Base-by-base conservation (phyloP, 2,113 vertebrate species). In the Pseudorasbora parva region DNA sequence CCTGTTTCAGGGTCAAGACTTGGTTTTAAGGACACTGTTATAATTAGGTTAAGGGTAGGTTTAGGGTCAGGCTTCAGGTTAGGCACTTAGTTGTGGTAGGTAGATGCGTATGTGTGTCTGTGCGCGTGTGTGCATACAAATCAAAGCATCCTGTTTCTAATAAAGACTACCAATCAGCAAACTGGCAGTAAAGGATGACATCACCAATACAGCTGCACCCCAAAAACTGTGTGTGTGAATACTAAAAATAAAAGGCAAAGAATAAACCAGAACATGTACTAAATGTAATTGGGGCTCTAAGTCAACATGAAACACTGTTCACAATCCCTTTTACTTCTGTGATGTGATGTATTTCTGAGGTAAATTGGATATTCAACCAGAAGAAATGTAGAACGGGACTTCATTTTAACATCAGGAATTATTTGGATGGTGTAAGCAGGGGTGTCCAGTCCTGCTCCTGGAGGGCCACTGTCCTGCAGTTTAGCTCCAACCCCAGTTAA, bases 101-200 rank as follows among this genome's bases (percentile, higher is more conserved):
- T 54, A 19, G 2, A 15, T 37, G 33, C 6, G 33, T 37, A 5
- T 37, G 33, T 37, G 33, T 37, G 33, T 37, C 5, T 37, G 33
- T 37, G 33, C 6, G 33, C 6, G 33, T 37, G 33, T 37, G 33
- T 37, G 45, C 12, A 3, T 30, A 30, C 30, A 30, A 30, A 30
- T 30, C 30, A 30, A 30, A 30, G 30, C 30, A 3, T 30, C 92
- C 92, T 94, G 94, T 91, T 94, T 94, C 92, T 91, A 94, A 93
- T 93, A 94, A 86, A 94, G 91, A 93, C 91, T 92, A 92, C 93
- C 93, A 94, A 94, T 94, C 93, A 94, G 93, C 90, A 92, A 93
- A 94, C 92, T 93, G 93, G 94, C 93, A 93, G 92, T 91, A 91
- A 91, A 90, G 86, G 86, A 93, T 94, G 93, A 94, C 94, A 94